Evolutionary conservation across 2,888 invertebrate species (phyloP), one percentile per base, ranked within the genome.

Genomic region (Gymnocheta viridis): DNA sequence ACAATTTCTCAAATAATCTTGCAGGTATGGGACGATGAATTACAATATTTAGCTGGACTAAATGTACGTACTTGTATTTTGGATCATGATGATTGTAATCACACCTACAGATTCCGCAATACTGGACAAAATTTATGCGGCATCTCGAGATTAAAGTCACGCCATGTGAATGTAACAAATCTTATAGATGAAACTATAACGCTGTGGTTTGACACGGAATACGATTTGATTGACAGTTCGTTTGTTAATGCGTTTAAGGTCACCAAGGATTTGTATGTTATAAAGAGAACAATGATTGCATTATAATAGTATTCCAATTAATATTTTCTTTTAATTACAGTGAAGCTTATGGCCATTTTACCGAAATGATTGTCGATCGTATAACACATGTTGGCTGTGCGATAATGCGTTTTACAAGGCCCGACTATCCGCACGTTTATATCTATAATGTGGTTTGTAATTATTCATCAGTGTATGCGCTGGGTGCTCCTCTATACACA

Each of bases 321-420:
- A 38, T 6, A 10, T 22, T 32, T 35, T 27, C 22, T 69, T n/a
- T 12, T 2, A 22, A n/a, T 44, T 70, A 0, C 74, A 92, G 92
- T 70, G 90, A 91, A 87, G 88, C 89, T 77, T 92, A 92, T 86
- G 92, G 92, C 0, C 92, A 92, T 73, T 92, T 92, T 87, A 90
- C 90, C 0, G 91, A 91, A 86, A 89, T 92, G 81, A 88, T 90
- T 54, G 90, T 91, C 38, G 92, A 92, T 86, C 89, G 90, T 0
- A 91, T 89, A 51, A 89, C 89, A 0, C 89, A 89, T 70, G 85
- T 92, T n/a, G 92, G 92, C 24, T 92, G 92, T 85, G 90, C 89
- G 2, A 89, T 91, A 10, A 87, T 91, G 84, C 88, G 89, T 1
- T 92, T 89, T 69, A 90, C 91, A 2, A 87, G 90, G 1, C 89